Conservation (phyloP, 2,797 vertebrate species). For the Vipera ursinii region DNA sequence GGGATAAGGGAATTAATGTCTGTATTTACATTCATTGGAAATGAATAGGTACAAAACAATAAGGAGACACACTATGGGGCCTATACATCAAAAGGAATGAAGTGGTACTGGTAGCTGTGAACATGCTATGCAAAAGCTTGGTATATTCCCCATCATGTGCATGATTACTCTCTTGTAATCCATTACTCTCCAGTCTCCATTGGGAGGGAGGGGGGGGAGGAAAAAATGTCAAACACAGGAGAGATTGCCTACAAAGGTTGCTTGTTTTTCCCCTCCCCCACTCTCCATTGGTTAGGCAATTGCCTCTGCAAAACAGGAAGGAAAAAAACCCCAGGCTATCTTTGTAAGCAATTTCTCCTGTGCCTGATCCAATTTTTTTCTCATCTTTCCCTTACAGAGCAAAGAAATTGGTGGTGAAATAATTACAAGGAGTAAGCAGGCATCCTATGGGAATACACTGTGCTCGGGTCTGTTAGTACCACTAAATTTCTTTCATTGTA, state of each 20-base stretch:
- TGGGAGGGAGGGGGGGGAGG: not conserved
- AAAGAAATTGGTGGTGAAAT: not conserved
- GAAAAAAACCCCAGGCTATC: not conserved
- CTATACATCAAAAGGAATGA: not conserved
- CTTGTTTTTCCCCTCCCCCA: not conserved
- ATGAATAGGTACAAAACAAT: not conserved
- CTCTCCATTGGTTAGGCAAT: not conserved
- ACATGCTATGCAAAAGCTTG: not conserved
- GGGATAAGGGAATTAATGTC: not conserved
- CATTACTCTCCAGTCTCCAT: not conserved
- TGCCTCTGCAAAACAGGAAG: not conserved
- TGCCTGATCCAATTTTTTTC: not conserved
- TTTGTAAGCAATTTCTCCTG: not conserved
- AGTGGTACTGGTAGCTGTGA: not conserved
- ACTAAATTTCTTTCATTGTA: not conserved
- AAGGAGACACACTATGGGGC: not conserved
- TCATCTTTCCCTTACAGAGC: not conserved
- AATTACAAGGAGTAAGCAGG: not conserved
- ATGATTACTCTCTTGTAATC: not conserved
- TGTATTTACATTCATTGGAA: not conserved
- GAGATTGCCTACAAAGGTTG: not conserved
- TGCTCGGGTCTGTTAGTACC: not conserved
- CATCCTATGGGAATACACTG: not conserved
- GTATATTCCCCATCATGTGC: not conserved
- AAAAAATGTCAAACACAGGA: not conserved